phyloP scores from a whole-genome alignment of 2,888 invertebrate species.

The Callinectes sapidus region DNA sequence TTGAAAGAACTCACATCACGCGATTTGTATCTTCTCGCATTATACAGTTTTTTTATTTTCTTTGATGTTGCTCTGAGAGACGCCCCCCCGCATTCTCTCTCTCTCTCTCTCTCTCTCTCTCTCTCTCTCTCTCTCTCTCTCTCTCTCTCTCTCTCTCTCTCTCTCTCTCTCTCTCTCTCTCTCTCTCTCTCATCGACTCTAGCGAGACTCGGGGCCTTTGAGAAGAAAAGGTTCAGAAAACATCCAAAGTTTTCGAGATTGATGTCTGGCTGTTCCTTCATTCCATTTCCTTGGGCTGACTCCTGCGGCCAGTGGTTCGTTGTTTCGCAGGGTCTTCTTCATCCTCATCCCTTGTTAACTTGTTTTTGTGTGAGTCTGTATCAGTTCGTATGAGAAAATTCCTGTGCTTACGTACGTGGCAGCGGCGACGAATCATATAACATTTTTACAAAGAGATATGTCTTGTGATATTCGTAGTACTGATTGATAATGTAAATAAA shows the following conservation, averaged over 20 bases:
- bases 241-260: neutral
- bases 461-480: too few relatives aligned
- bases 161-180: too few relatives aligned
- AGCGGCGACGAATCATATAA: neutral
- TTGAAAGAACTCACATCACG: neutral
- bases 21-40: neutral
- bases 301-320: neutral
- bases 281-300: neutral
- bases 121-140: neutral
- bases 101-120: neutral
- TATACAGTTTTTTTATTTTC: neutral
- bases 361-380: neutral
- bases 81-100: neutral
- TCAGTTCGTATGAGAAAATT: neutral
- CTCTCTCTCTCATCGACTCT: neutral
- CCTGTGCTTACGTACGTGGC: too few relatives aligned
- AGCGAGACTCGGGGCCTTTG: neutral
- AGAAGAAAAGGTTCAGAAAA: neutral
- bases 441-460: neutral
- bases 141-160: too few relatives aligned
- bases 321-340: neutral
- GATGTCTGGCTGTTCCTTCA: neutral
- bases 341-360: neutral
- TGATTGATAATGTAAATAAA: too few relatives aligned
- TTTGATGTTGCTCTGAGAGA: neutral